These are phyloP conservation scores for Myioborus melanocephalus DNA, from an alignment of 2,797 vertebrate genomes.

Conservation along the genomic window DNA sequence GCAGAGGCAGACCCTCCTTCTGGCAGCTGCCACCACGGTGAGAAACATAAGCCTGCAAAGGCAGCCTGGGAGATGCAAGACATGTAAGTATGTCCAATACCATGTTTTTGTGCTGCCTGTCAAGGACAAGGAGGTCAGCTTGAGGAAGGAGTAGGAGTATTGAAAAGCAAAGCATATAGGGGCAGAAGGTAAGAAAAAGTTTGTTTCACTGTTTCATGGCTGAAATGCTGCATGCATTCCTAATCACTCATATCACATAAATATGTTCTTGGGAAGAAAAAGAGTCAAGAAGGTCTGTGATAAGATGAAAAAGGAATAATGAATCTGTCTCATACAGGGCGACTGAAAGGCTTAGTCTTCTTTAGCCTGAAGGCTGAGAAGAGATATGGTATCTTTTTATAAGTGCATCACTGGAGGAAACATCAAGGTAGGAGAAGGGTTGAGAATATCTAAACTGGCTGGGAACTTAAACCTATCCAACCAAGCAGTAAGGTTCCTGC, in stretches of 20 bases:
- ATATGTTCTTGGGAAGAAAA: constrained; percentile 1
- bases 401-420: constrained; percentile 3
- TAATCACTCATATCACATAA: not conserved
- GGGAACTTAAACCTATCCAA: not conserved
- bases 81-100: not conserved
- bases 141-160: not conserved
- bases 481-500: not conserved
- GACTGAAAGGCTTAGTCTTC: not conserved
- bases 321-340: not conserved
- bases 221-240: not conserved
- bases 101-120: not conserved
- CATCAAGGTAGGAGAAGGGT: not conserved
- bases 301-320: constrained; percentile 21
- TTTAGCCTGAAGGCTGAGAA: constrained; percentile 18
- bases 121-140: not conserved
- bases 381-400: not conserved
- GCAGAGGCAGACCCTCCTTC: not conserved
- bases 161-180: not conserved
- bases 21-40: accelerated
- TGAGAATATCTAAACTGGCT: not conserved
- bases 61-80: not conserved
- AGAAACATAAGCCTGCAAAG: accelerated
- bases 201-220: not conserved
- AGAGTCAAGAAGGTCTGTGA: not conserved
- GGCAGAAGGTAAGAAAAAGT: not conserved